These are phyloP conservation scores for Yasuhikotakia modesta DNA, from an alignment of 2,797 vertebrate species.

Conservation along the genomic window DNA sequence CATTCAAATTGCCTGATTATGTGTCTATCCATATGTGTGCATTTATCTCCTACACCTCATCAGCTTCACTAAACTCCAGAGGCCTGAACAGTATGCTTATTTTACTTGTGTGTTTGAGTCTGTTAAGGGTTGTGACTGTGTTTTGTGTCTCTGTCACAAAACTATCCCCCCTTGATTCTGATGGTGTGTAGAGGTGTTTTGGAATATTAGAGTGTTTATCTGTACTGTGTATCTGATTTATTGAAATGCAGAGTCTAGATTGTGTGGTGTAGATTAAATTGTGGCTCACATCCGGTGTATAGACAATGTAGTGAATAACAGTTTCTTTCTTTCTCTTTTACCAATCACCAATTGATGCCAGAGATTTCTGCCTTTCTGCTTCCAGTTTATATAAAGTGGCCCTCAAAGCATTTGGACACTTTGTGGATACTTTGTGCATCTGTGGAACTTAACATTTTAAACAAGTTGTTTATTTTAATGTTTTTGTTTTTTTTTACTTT, in stretches of 20 bases:
- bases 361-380: neutral
- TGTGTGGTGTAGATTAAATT: neutral
- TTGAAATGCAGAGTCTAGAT: neutral
- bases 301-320: conserved; percentile 14
- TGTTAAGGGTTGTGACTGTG: neutral
- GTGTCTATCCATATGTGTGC: conserved; percentile 46
- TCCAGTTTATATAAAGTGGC: no score
- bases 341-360: neutral
- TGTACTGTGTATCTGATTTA: conserved; percentile 13
- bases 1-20: conserved; percentile 51
- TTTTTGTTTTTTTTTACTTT: no score
- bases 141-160: conserved; percentile 11
- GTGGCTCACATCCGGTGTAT: conserved; percentile 7
- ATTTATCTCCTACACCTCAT: conserved; percentile 70
- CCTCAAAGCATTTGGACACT: conserved; percentile 1
- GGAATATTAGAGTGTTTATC: conserved; percentile 1
- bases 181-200: conserved; percentile 18
- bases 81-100: conserved; percentile 78
- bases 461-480: no score
- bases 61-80: conserved; percentile 78
- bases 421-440: no score
- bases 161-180: conserved; percentile 15
- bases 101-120: neutral
- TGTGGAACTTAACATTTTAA: no score
- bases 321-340: neutral